A percentile compares a stretch with the other conserved stretches of the same genome.
Evolutionary conservation across 2,113 vertebrate genomes (phyloP).

Genomic region (Drymodes brunneopygia): DNA sequence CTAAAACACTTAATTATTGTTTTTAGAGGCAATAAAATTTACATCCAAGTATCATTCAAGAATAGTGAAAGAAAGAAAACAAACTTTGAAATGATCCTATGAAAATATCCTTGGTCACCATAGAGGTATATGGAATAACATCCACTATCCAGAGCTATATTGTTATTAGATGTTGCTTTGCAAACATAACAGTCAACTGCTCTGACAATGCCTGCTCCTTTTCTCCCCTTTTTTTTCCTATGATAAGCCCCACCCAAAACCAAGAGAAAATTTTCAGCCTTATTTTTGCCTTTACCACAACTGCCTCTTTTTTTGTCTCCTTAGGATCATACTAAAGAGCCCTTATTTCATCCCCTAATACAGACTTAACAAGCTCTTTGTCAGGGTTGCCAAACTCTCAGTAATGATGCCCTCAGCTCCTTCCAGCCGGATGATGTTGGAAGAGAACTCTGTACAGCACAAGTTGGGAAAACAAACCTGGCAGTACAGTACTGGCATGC

Average conservation of each 20-base stretch:
- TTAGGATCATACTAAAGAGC: not conserved
- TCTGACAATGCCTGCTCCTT: not conserved
- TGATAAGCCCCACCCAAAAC: not conserved
- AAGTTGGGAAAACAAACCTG: not conserved
- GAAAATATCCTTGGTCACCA: not conserved
- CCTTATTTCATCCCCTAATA: not conserved
- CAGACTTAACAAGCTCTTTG: not conserved
- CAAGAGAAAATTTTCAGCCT: not conserved
- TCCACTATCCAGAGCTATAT: not conserved
- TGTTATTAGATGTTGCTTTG: not conserved
- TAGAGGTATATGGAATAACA: not conserved
- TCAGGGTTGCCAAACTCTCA: not conserved
- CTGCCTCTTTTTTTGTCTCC: not conserved
- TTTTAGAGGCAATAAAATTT: not conserved
- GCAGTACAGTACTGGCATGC: accelerated
- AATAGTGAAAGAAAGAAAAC: not conserved
- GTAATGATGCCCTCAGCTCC: not conserved
- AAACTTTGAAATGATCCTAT: not conserved
- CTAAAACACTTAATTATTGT: not conserved
- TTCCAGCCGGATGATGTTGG: not conserved
- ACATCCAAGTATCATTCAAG: not conserved
- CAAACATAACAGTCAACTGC: not conserved
- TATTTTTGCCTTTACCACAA: not conserved
- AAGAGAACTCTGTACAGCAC: not conserved
- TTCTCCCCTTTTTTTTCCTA: too few species aligned